Evolutionary conservation across 2,113 vertebrate species (phyloP).

Genomic region (Aviceda subcristata): DNA sequence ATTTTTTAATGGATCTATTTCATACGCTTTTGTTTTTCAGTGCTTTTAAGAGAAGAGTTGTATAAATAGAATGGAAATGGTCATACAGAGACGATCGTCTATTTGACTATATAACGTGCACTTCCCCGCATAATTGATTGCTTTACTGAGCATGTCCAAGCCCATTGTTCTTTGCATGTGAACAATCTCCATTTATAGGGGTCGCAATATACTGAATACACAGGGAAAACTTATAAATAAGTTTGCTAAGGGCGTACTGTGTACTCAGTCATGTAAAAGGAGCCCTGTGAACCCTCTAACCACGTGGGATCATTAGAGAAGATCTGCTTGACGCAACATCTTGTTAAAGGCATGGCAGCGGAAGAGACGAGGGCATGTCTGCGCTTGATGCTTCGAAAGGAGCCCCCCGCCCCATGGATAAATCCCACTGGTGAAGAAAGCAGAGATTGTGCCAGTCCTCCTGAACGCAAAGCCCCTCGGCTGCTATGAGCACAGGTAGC

Average conservation of each 20-base stretch:
- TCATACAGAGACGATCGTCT: not conserved
- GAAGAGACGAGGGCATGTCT: not conserved
- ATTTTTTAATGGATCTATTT: not conserved
- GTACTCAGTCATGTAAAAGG: not conserved
- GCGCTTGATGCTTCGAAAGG: not conserved
- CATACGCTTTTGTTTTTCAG: not conserved
- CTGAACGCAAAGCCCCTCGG: not conserved
- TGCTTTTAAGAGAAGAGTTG: not conserved
- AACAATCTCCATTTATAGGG: not conserved
- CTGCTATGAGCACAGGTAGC: not conserved
- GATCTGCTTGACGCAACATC: not conserved
- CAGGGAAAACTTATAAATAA: not conserved
- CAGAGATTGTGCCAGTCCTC: not conserved
- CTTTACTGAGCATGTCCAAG: not conserved
- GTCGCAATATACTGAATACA: not conserved
- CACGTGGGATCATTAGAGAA: not conserved
- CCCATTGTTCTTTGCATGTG: not conserved
- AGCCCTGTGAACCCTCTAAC: not conserved
- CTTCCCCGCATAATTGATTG: not conserved
- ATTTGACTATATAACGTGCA: not conserved
- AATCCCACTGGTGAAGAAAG: not conserved
- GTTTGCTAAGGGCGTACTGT: constrained; percentile 36
- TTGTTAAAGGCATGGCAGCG: not conserved
- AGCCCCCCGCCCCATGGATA: not conserved
- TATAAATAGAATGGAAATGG: not conserved